Evolutionary conservation across 1,140 invertebrate species (phyloP), one percentile per base, ranked within the genome.

Genomic region (Vanessa atalanta): DNA sequence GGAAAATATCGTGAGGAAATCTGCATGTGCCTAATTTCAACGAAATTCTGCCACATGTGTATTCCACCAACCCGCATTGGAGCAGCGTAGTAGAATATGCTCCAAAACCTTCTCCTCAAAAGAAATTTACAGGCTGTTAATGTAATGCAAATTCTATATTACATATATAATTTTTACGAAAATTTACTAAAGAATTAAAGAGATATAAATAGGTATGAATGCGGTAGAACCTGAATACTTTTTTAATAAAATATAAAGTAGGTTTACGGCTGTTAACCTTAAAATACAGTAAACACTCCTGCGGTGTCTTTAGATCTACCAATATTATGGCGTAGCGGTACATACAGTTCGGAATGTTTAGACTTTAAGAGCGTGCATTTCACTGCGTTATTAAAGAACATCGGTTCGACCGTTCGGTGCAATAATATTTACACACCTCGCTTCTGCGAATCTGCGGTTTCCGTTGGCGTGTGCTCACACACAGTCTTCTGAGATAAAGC

Each of bases 381-480:
- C 55, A n/a, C 55, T 26, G 23, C 55, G 55, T 60, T 60, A 63
- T 63, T 61, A 63, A 70, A 63, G 66, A 69, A 47, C 66, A 57
- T 69, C 48, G 37, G 31, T 60, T 65, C 31, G 74, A 47, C 43
- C 64, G 78, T 74, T 60, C 63, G 53, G 79, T 47, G 79, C 67
- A 73, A 79, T 85, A 83, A 88, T 86, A 81, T 86, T 87, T 86
- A 85, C 81, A 81, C 78, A 77, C 69, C 73, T 76, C 51, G 79
- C 78, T 85, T 86, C 85, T 86, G 82, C 82, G 84, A 88, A 87
- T 75, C 70, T 83, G 84, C 37, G 87, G 82, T 84, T 86, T 88
- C 82, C 84, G 67, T 69, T 43, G 53, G 55, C 53, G 67, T 61
- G 20, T 55, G 61, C 50, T 23, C 50, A 48, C 50, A 26, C 16